Evolutionary conservation across 2,797 vertebrate species (phyloP), one percentile per base, ranked within the genome.

Genomic region (Sebastes matsubarae): DNA sequence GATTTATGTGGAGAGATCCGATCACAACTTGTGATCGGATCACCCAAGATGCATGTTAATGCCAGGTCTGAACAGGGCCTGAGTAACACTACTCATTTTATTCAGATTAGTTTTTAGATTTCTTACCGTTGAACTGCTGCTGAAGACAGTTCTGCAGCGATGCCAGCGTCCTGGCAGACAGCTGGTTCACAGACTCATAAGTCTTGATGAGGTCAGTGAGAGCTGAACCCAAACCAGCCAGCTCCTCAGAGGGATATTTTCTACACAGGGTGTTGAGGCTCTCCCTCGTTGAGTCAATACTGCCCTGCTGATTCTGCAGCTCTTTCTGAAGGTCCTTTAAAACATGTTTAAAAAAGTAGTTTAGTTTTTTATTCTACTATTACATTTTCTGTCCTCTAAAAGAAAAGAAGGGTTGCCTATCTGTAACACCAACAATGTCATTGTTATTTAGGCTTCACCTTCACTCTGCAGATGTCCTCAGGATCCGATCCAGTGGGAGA

Each of bases 241-340:
- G 88, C 84, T 99, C 98, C 20, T 93, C 94, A 0, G 97, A 98
- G 5, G 97, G 97, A 85, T 98, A 98, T 89, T 97, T 98, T 57
- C 99, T 95, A 73, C 98, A 99, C 66, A 99, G 91, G 2, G 95
- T 95, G 80, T 98, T 99, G 68, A 99, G 97, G 32, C 91, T 97
- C 90, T 99, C 98, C 52, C 96, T 95, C 18, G 96, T 96, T 0
- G 94, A 93, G 87, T 97, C 97, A 38, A 99, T 97, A 75, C 87
- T 96, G 55, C 94, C 94, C 78, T 99, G 97, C 82, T 97, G 97
- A 83, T 96, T 96, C 74, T 98, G 97, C 72, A 99, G 95, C 67
- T 99, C 97, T 89, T 97, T 98, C 79, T 99, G 98, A 46, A 96
- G 96, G 60, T 98, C 97, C 99, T 99, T 80, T 8, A 82, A 86